These are phyloP conservation scores for Dicrurus megarhynchus DNA, from an alignment of 2,113 vertebrate species.

Conservation along the genomic window DNA sequence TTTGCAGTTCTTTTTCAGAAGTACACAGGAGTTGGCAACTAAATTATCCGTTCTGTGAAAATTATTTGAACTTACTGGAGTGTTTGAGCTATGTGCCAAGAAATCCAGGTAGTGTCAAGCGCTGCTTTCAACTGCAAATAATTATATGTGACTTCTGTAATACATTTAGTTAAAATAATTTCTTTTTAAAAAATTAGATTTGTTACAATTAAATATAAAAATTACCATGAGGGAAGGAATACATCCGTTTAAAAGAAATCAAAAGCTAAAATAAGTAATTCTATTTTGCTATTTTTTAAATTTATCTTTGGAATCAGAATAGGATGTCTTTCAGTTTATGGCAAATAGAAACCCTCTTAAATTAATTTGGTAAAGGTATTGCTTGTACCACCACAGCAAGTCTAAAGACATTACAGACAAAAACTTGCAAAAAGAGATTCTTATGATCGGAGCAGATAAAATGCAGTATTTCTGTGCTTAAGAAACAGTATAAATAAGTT, in stretches of 20 bases:
- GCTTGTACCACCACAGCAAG: neutral
- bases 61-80: neutral
- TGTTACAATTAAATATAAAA: neutral
- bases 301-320: neutral
- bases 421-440: neutral
- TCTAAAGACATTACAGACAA: neutral
- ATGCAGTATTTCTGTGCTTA: neutral
- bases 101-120: neutral
- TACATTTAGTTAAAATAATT: neutral
- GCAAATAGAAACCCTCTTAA: neutral
- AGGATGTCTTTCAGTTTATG: neutral
- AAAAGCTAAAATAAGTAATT: neutral
- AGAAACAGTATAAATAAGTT: neutral
- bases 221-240: neutral
- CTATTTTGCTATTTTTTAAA: neutral
- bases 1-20: neutral
- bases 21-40: neutral
- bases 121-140: neutral
- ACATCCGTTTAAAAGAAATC: neutral
- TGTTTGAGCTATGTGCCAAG: neutral
- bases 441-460: neutral
- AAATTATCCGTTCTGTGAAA: constrained; percentile 15
- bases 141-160: neutral
- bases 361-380: neutral
- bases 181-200: neutral